Percentiles rank a stretch among this genome's conserved stretches.
Conservation (phyloP, 2,888 invertebrate genomes). For the Cosmorhoe ocellata region DNA sequence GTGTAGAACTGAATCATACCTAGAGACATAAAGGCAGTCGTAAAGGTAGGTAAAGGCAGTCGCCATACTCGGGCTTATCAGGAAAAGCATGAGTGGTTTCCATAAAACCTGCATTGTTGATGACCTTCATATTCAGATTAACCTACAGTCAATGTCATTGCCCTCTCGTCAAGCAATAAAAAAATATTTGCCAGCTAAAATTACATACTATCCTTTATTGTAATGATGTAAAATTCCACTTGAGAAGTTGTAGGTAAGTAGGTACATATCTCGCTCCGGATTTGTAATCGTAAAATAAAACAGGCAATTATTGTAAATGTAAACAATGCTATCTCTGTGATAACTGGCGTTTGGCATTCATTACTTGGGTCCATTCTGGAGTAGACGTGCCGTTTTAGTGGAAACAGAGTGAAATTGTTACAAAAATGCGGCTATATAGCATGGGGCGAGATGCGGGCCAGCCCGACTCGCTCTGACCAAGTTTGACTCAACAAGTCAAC, state of each 20-base stretch:
- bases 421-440: constrained; percentile 67
- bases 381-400: constrained; percentile 51
- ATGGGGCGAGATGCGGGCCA: constrained; percentile 64
- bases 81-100: background rate
- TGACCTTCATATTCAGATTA: constrained; percentile 10
- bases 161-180: constrained; percentile 20
- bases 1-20: no score
- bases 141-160: constrained; percentile 21
- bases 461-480: constrained; percentile 52
- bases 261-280: constrained; percentile 35
- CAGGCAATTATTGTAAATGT: constrained; percentile 39
- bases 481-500: constrained; percentile 26
- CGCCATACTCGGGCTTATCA: background rate
- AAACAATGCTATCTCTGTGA: constrained; percentile 44
- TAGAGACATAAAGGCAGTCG: no score
- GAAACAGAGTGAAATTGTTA: constrained; percentile 35
- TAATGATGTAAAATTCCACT: constrained; percentile 61
- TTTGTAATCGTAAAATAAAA: constrained; percentile 40
- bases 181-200: constrained; percentile 14
- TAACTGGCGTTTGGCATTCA: constrained; percentile 48
- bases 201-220: constrained; percentile 12
- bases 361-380: constrained; percentile 45
- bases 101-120: constrained; percentile 15
- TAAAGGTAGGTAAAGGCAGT: background rate
- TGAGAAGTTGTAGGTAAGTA: background rate